Base-by-base conservation (phyloP, 2,797 vertebrate species). In the Manis crassicaudata region DNA sequence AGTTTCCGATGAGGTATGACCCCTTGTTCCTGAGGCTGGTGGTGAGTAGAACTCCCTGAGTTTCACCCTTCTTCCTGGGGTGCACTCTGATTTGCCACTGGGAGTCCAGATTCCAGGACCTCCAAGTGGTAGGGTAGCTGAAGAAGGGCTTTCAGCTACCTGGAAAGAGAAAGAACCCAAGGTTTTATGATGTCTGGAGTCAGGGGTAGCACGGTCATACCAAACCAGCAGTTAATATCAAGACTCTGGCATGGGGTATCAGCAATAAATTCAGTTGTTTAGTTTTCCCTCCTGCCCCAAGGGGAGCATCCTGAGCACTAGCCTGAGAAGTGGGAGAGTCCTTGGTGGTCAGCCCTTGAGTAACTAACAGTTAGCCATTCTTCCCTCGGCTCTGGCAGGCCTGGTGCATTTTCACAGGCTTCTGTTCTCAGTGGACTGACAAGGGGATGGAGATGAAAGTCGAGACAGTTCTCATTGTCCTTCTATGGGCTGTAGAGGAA, bases 1-100 rank as follows among this genome's bases (percentile, higher is more conserved):
- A 99, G 99, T 99, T 95, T 99, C 99, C 0, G 99, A 99, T 35
- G 99, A 99, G 99, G 99, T 99, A 98, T 81, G 99, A 80, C n/a
- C 76, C 85, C 91, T 88, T 93, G 60, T 27, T 56, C 86, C 92
- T 63, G 0, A 46, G 94, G 81, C 20, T 16, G 17, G 46, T 7
- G 62, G 90, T 88, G 82, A 94, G 72, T 85, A 62, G 88, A 86
- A 35, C 40, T 21, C 37, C 70, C 52, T 2, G 20, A 91, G 70
- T 75, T 50, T 67, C 50, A 1, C 1, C 46, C 10, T 83, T 2
- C 0, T 60, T 76, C 73, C 67, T 7, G 43, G 29, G 43, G 52
- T 40, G 0, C 23, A 7, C 32, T 40, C 25, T 54, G 8, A 52
- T 43, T 68, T 80, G 40, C 25, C 27, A 6, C 54, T 75, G 75